Evolutionary conservation across 2,113 vertebrate species (phyloP).

Genomic region (Lophius piscatorius): DNA sequence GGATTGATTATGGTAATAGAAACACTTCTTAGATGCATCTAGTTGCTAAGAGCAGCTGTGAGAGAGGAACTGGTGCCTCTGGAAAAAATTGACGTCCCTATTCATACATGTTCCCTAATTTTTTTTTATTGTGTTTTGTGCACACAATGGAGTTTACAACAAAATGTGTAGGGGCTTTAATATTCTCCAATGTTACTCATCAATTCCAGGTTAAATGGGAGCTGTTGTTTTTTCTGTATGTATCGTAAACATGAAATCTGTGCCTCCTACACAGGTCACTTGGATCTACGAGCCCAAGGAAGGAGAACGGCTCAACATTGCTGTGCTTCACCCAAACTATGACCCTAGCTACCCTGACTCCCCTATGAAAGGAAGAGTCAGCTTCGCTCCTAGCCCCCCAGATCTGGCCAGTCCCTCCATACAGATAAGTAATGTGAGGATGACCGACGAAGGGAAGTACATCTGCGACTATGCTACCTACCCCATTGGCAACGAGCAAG

Average conservation of each 20-base stretch:
- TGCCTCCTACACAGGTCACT: slow-evolving; percentile 74
- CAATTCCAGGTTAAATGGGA: slow-evolving; percentile 33
- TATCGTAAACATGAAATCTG: not conserved
- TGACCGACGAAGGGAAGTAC: slow-evolving; percentile 85
- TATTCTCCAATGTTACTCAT: slow-evolving; percentile 23
- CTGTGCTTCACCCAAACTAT: slow-evolving; percentile 80
- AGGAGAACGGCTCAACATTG: slow-evolving; percentile 74
- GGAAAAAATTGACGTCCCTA: slow-evolving; percentile 59
- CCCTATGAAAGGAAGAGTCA: slow-evolving; percentile 63
- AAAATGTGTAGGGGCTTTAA: slow-evolving; percentile 36
- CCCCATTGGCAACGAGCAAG: slow-evolving; percentile 84
- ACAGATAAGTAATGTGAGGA: slow-evolving; percentile 72
- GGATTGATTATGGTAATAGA: slow-evolving; percentile 65
- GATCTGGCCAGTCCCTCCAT: slow-evolving; percentile 80
- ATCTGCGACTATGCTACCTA: slow-evolving; percentile 88
- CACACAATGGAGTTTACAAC: slow-evolving; percentile 36
- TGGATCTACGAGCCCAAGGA: slow-evolving; percentile 80
- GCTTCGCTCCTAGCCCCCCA: slow-evolving; percentile 54
- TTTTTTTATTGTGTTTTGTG: slow-evolving; percentile 32
- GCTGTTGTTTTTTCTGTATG: slow-evolving; percentile 7
- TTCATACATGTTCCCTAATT: slow-evolving; percentile 56
- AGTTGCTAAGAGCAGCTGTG: slow-evolving; percentile 46
- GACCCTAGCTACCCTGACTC: slow-evolving; percentile 79
- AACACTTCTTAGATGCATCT: slow-evolving; percentile 54
- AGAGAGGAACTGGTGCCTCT: slow-evolving; percentile 12